Conservation (phyloP, 2,113 vertebrate genomes). For the Passerina amoena region DNA sequence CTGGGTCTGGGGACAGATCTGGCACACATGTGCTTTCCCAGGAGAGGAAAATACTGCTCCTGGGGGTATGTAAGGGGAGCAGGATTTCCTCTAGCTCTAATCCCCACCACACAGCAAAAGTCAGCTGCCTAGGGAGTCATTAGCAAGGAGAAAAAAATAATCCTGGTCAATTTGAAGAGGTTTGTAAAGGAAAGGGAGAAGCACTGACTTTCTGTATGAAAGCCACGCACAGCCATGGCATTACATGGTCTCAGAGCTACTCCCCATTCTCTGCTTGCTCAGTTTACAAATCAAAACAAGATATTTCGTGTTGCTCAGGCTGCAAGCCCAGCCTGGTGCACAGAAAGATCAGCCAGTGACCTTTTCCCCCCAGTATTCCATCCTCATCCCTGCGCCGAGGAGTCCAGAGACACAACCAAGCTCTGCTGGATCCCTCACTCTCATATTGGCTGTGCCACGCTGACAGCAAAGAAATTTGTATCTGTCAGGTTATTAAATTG, state of each 20-base stretch:
- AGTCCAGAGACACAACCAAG: neutral
- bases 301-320: neutral
- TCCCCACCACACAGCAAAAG: neutral
- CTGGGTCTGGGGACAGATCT: neutral
- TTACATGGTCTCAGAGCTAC: rapidly evolving
- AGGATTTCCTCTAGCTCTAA: neutral
- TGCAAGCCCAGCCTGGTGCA: neutral
- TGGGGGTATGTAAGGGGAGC: neutral
- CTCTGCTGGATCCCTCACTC: neutral
- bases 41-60: neutral
- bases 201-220: neutral
- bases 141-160: neutral
- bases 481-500: conserved; percentile 38
- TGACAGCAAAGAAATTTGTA: conserved; percentile 26
- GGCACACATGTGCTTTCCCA: neutral
- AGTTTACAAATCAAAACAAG: neutral
- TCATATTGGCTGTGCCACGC: neutral
- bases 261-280: neutral
- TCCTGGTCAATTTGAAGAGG: neutral
- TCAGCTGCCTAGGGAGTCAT: neutral
- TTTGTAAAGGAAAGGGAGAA: neutral
- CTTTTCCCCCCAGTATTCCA: neutral
- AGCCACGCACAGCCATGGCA: rapidly evolving
- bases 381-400: rapidly evolving
- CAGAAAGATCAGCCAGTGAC: neutral